phyloP scores from a whole-genome alignment of 2,797 vertebrate species.

The Urocyon cinereoargenteus region DNA sequence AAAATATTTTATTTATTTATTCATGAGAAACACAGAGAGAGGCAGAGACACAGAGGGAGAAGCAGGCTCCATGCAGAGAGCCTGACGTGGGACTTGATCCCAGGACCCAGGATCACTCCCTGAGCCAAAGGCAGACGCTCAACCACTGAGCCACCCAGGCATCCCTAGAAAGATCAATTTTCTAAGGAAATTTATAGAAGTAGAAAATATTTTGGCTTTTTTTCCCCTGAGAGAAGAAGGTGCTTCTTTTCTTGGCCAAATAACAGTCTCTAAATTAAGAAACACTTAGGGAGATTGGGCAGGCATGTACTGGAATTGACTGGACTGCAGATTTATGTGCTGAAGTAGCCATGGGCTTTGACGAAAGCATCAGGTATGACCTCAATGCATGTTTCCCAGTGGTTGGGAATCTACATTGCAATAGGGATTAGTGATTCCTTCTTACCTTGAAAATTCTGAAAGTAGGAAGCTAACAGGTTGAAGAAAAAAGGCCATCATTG shows the following conservation, averaged over 20 bases:
- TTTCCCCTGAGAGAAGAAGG: background rate
- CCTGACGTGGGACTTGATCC: too few species aligned
- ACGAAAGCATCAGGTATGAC: background rate
- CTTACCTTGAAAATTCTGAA: background rate
- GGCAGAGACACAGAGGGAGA: too few species aligned
- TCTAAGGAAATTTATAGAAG: background rate
- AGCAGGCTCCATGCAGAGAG: too few species aligned
- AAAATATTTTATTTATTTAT: too few species aligned
- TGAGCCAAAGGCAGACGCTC: too few species aligned
- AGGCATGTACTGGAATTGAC: background rate
- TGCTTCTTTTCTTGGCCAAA: background rate
- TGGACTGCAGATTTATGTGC: background rate
- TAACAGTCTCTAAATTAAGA: background rate
- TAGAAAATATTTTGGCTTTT: slow-evolving; percentile 20
- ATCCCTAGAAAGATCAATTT: background rate
- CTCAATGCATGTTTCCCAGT: background rate
- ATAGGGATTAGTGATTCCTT: background rate
- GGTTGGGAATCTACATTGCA: background rate
- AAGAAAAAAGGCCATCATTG: background rate
- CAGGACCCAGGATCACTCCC: too few species aligned
- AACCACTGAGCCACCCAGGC: too few species aligned
- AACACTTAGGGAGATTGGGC: background rate
- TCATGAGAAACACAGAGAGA: too few species aligned
- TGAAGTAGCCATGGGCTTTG: background rate
- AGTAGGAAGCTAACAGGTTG: background rate